phyloP scores from a whole-genome alignment of 1,140 invertebrate genomes.

The Cotesia chilonis region DNA sequence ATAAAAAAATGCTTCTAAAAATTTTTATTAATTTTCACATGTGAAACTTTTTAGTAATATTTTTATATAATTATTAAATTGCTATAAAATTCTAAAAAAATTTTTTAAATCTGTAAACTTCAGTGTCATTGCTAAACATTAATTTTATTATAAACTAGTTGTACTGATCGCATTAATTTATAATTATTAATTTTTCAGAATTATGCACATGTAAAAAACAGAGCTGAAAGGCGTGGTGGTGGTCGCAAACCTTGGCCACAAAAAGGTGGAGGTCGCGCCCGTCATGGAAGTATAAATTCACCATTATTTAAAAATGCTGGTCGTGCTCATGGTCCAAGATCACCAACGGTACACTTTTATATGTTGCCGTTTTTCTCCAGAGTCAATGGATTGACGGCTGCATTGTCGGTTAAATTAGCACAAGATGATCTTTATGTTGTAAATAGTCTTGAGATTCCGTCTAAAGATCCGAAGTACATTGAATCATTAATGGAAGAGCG shows the following conservation, averaged over 20 bases:
- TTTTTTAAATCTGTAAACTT: neutral
- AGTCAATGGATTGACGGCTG: slow-evolving; percentile 81
- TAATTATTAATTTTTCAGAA: slow-evolving; percentile 25
- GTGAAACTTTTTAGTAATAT: no score
- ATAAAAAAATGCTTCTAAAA: no score
- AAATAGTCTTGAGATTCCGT: slow-evolving; percentile 84
- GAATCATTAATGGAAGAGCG: slow-evolving; percentile 82
- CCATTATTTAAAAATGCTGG: slow-evolving; percentile 87
- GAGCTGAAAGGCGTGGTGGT: slow-evolving; percentile 87
- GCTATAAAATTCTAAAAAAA: no score
- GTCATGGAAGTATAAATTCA: slow-evolving; percentile 91
- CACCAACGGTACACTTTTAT: slow-evolving; percentile 88
- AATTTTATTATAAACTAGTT: no score
- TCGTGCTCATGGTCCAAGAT: slow-evolving; percentile 85
- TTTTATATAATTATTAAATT: no score
- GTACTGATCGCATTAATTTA: no score
- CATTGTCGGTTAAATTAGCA: slow-evolving; percentile 89
- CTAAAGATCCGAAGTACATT: slow-evolving; percentile 82
- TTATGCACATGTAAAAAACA: slow-evolving; percentile 55
- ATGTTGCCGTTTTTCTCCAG: slow-evolving; percentile 85
- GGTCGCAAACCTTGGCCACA: slow-evolving; percentile 95
- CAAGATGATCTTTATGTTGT: slow-evolving; percentile 96
- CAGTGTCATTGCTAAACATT: no score
- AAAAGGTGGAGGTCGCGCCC: slow-evolving; percentile 87
- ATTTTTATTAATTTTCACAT: no score